A percentile compares a stretch with the other conserved stretches of the same genome.
These are phyloP conservation scores for Clistopyga incitator DNA, from an alignment of 2,888 invertebrate genomes.

Conservation along the genomic window DNA sequence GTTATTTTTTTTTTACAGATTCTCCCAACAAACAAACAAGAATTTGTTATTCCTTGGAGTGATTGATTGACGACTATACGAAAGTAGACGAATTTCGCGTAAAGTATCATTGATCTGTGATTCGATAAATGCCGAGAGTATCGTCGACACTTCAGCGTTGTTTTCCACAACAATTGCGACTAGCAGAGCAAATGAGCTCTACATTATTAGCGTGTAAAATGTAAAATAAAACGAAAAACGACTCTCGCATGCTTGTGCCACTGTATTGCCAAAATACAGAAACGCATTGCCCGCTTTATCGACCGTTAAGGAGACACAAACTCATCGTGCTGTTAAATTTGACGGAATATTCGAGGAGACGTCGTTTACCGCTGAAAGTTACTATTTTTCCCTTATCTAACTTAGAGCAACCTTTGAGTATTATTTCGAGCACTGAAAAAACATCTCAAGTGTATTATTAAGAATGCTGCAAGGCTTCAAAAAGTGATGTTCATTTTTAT, in stretches of 20 bases:
- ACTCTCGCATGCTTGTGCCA: conserved; percentile 26
- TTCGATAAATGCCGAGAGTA: conserved; percentile 65
- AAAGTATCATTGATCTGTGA: conserved; percentile 77
- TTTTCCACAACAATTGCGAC: neutral
- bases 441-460: no score
- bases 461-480: no score
- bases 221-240: neutral
- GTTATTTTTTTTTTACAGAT: neutral
- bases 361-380: neutral
- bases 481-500: no score
- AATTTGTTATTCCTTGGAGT: conserved; percentile 3
- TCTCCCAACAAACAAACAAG: neutral
- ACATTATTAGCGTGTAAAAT: neutral
- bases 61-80: conserved; percentile 21
- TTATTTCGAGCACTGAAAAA: no score
- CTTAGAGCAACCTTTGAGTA: no score
- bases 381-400: no score
- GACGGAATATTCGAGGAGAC: neutral
- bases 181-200: neutral
- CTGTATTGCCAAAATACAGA: conserved; percentile 14
- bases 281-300: conserved; percentile 32
- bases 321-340: neutral
- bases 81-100: conserved; percentile 32
- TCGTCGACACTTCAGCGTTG: conserved; percentile 15
- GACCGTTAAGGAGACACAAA: conserved; percentile 11